These are phyloP conservation scores for Valencia hispanica DNA, from an alignment of 2,797 vertebrate species.

Conservation along the genomic window DNA sequence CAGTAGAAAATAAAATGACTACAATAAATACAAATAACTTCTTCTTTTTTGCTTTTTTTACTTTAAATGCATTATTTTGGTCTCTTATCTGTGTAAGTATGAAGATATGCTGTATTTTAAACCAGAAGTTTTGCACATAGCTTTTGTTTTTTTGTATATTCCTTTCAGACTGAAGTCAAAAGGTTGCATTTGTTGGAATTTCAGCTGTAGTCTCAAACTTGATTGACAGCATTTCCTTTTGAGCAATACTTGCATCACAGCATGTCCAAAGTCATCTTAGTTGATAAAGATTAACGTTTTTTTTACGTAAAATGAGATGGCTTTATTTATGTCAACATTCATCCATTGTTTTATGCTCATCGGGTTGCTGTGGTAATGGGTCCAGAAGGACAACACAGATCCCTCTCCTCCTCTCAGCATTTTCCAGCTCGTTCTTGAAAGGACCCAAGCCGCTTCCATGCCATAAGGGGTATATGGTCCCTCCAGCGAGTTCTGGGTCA, in stretches of 20 bases:
- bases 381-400: neutral
- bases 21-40: neutral
- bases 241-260: neutral
- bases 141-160: neutral
- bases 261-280: neutral
- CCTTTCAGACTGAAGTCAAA: neutral
- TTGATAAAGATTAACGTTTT: neutral
- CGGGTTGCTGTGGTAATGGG: neutral
- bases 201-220: neutral
- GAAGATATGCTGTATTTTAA: neutral
- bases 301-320: too few relatives aligned
- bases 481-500: neutral
- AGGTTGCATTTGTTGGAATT: too few relatives aligned
- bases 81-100: neutral
- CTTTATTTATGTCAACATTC: neutral
- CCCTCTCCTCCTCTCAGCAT: neutral
- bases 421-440: neutral
- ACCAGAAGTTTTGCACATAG: too few relatives aligned
- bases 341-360: neutral
- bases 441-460: neutral
- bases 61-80: neutral
- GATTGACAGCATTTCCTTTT: neutral
- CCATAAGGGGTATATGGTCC: neutral
- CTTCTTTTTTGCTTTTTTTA: neutral
- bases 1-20: neutral